A percentile compares a stretch with the other conserved stretches of the same genome.
phyloP scores from a whole-genome alignment of 2,888 invertebrate species.

The Philereme transversata region DNA sequence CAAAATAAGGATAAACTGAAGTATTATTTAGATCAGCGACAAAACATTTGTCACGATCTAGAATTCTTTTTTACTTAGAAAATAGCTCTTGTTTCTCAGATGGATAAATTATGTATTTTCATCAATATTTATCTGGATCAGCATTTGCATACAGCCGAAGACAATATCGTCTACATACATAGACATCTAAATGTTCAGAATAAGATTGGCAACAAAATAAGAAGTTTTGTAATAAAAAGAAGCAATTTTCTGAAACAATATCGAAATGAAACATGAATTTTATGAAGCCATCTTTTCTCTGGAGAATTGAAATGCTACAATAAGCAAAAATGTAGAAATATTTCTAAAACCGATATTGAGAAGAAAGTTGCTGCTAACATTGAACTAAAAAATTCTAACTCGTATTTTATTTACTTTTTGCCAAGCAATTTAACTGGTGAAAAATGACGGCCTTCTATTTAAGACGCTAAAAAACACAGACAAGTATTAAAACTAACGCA shows the following conservation, averaged over 20 bases:
- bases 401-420: no score
- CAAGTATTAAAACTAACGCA: neutral
- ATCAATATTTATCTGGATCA: constrained; percentile 8
- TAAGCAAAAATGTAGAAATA: constrained; percentile 18
- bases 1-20: no score
- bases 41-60: no score
- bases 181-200: constrained; percentile 26
- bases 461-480: neutral
- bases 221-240: constrained; percentile 29
- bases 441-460: neutral
- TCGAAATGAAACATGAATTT: constrained; percentile 36
- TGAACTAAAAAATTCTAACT: no score
- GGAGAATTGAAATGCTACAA: constrained; percentile 31
- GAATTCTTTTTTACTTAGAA: no score
- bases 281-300: constrained; percentile 28
- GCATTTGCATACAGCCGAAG: neutral
- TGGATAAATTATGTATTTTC: neutral
- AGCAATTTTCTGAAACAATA: constrained; percentile 39
- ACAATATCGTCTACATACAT: constrained; percentile 6
- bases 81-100: neutral
- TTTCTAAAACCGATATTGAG: constrained; percentile 20
- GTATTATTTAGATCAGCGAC: no score
- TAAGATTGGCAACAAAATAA: constrained; percentile 23
- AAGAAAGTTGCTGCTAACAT: neutral
- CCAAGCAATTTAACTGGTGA: no score